A percentile compares a stretch with the other conserved stretches of the same genome.
Conservation (phyloP, 2,113 vertebrate species). For the Ophiodon elongatus region DNA sequence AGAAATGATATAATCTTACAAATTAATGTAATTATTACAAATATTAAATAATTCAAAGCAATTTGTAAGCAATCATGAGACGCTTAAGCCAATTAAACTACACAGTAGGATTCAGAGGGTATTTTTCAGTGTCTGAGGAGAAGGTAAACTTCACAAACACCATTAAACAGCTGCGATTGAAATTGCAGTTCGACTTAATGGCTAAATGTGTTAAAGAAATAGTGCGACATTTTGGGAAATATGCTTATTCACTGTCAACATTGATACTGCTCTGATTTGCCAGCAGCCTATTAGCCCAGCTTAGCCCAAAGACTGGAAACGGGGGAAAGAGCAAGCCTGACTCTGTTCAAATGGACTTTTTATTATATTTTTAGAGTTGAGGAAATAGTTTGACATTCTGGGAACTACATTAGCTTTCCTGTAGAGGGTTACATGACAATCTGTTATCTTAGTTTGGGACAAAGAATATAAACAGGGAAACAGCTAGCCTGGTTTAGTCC, state of each 20-base stretch:
- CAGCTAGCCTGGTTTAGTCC: background rate
- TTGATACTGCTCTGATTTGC: background rate
- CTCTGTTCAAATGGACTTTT: background rate
- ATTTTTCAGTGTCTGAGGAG: conserved; percentile 9
- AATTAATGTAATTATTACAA: conserved; percentile 42
- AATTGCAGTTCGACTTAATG: background rate
- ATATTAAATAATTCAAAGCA: conserved; percentile 40
- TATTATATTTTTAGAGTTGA: background rate
- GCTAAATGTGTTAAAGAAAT: background rate
- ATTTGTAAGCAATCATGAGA: conserved; percentile 38
- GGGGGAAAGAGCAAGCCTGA: background rate
- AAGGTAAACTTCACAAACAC: background rate
- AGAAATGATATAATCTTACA: conserved; percentile 10
- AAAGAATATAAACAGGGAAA: background rate
- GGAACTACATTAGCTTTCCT: background rate
- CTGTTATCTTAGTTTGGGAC: background rate
- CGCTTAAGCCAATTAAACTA: conserved; percentile 10
- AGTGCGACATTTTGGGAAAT: background rate
- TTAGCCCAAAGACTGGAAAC: background rate
- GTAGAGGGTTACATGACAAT: background rate
- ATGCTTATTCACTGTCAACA: background rate
- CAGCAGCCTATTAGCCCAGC: background rate
- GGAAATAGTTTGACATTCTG: background rate
- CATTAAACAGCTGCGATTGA: background rate
- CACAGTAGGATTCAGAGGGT: background rate